Conservation (phyloP, 37 sponge, comb jelly and placozoan species). For the Ephydatia muelleri region DNA sequence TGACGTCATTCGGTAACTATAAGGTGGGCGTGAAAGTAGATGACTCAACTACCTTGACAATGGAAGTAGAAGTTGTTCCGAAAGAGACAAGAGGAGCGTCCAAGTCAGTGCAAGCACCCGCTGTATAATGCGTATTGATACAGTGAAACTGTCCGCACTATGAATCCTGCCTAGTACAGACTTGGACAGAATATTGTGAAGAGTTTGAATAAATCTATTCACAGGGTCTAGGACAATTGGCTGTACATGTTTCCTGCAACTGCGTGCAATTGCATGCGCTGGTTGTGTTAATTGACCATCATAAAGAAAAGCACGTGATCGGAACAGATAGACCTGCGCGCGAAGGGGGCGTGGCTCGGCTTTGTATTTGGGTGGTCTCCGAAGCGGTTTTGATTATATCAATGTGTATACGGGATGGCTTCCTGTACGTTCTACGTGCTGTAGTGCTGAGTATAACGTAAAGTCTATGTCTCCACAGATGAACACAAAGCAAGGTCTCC, state of each 20-base stretch:
- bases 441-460: background rate
- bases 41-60: slow-evolving; percentile 18
- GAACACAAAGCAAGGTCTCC: background rate
- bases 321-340: background rate
- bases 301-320: too few relatives aligned
- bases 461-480: background rate
- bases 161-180: too few relatives aligned
- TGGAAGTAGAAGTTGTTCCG: slow-evolving; percentile 24
- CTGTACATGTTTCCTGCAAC: too few relatives aligned
- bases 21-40: slow-evolving; percentile 38
- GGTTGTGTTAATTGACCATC: too few relatives aligned
- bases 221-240: too few relatives aligned
- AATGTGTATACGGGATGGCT: background rate
- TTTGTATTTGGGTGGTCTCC: background rate
- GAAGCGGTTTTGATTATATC: too few relatives aligned
- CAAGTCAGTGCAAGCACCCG: background rate
- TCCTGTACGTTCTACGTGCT: background rate
- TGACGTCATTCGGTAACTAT: slow-evolving; percentile 23
- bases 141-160: background rate
- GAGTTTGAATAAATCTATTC: too few relatives aligned
- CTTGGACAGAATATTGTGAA: too few relatives aligned
- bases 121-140: background rate
- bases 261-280: too few relatives aligned
- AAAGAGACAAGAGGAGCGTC: background rate
- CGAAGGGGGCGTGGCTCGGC: background rate